Evolutionary conservation across 2,797 vertebrate species (phyloP), one percentile per base, ranked within the genome.

Genomic region (Crocodylus rhombifer): DNA sequence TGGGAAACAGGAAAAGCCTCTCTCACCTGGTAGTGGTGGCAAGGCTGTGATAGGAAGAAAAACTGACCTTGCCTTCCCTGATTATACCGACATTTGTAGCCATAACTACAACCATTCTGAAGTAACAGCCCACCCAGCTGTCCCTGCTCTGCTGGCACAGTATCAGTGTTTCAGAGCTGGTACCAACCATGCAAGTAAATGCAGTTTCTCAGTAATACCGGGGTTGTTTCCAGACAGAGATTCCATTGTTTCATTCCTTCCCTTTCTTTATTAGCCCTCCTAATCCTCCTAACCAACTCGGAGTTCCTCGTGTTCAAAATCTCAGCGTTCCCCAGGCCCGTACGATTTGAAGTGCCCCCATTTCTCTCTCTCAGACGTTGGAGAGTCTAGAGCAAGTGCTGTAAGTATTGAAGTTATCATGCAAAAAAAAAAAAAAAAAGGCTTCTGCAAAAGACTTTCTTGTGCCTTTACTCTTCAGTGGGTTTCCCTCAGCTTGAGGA

Each of bases 401-500:
- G 51, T 82, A 79, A 93, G 82, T 58, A 21, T 91, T 93, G 58
- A 93, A 90, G n/a, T 25, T 88, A 33, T 5, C 3, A 2, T 58
- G 30, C 51, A 55, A 80, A 74, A 83, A 67, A 88, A 87, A n/a
- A 55, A 80, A 74, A 83, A 67, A 18, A 77, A 8, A 76, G 71
- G n/a, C 75, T 89, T 23, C 6, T 14, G 80, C 76, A 65, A 80
- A 93, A 82, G 4, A 17, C 30, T 62, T 60, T 26, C 91, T 51
- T 56, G 6, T 14, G 76, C 26, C 79, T 67, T 82, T 15, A 20
- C 80, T 26, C 91, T 90, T 94, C 77, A 36, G 51, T 74, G 83
- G 28, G 15, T 94, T 96, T 91, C 88, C 85, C 86, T 33, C 15
- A 86, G 84, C 89, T 75, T 82, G 80, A 87, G 90, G 94, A 95